Evolutionary conservation across 2,797 vertebrate genomes (phyloP).

Genomic region (Toxotes lorentzi): DNA sequence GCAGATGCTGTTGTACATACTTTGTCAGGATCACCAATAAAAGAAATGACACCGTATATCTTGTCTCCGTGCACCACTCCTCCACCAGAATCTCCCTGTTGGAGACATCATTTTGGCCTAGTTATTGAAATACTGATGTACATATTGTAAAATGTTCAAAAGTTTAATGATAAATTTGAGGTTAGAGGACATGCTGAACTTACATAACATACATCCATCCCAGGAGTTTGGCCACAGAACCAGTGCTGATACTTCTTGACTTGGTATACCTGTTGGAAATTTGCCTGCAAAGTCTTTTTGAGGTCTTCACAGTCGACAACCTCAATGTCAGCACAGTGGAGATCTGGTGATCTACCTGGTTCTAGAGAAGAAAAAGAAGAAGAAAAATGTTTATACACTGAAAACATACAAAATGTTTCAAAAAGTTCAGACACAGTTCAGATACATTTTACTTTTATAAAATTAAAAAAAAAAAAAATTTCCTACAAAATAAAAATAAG

Average conservation of each 20-base stretch:
- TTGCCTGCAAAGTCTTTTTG: not conserved
- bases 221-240: not conserved
- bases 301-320: slow-evolving; percentile 11
- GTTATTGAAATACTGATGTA: not conserved
- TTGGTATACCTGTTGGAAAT: accelerated
- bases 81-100: slow-evolving; percentile 50
- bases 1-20: not conserved
- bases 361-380: not conserved
- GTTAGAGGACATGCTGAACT: not conserved
- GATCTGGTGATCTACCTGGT: accelerated
- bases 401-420: no score
- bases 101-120: not conserved
- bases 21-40: accelerated
- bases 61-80: slow-evolving; percentile 6
- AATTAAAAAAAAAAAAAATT: no score
- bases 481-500: no score
- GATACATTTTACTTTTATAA: no score
- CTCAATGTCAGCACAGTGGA: slow-evolving; percentile 12
- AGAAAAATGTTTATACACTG: no score
- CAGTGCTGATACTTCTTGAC: slow-evolving; percentile 1
- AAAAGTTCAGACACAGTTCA: no score
- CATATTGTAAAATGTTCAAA: no score
- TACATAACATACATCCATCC: not conserved
- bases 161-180: not conserved
- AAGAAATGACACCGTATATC: slow-evolving; percentile 29